Percentiles rank a stretch among this genome's conserved stretches.
Conservation (phyloP, 2,888 invertebrate genomes). For the Scaptodrosophila latifasciaeformis region DNA sequence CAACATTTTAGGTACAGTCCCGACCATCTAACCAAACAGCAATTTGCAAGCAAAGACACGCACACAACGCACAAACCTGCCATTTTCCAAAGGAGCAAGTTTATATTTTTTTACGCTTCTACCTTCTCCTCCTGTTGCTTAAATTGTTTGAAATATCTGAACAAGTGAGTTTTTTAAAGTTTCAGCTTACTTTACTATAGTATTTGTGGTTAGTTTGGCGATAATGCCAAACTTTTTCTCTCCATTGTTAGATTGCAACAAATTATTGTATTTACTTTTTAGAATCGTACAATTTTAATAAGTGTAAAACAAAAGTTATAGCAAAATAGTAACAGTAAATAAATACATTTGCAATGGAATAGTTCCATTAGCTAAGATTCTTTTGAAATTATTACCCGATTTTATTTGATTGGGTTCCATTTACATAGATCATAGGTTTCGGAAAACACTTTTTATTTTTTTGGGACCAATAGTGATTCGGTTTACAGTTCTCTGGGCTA, state of each 20-base stretch:
- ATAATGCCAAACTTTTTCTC: conserved; percentile 53
- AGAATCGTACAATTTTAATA: too few species aligned
- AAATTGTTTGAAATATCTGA: conserved; percentile 46
- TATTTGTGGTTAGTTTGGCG: conserved; percentile 23
- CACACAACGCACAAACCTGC: conserved; percentile 6
- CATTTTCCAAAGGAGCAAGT: conserved; percentile 10
- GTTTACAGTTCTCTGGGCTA: too few species aligned
- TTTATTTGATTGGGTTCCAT: too few species aligned
- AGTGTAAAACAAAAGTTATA: too few species aligned
- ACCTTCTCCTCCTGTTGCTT: too few species aligned
- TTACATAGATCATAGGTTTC: too few species aligned
- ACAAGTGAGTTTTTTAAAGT: conserved; percentile 43
- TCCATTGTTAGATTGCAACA: conserved; percentile 42
- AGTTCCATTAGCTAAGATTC: too few species aligned
- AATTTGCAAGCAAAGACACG: conserved; percentile 42
- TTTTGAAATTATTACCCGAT: too few species aligned
- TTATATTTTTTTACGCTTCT: conserved; percentile 29
- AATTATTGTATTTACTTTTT: conserved; percentile 35
- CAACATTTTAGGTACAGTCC: conserved; percentile 46
- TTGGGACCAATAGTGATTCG: too few species aligned
- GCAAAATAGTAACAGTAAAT: too few species aligned
- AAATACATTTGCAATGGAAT: too few species aligned
- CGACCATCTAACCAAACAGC: conserved; percentile 50
- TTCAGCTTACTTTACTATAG: conserved; percentile 13
- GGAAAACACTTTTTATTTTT: too few species aligned